phyloP scores from a whole-genome alignment of 1,140 invertebrate species.

The Drosophila varians region DNA sequence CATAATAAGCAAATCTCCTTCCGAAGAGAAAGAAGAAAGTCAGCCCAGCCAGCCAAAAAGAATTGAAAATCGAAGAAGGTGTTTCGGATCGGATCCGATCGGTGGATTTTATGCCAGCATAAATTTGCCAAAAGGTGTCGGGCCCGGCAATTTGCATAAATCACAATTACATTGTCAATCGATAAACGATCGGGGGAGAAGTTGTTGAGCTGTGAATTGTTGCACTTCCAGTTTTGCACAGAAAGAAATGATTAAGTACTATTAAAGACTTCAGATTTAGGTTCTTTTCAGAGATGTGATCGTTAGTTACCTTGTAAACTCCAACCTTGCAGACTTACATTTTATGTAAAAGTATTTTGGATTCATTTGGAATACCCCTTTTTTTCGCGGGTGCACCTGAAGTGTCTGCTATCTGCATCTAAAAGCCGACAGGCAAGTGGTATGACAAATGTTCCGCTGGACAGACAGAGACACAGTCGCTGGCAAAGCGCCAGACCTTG shows the following conservation, averaged over 20 bases:
- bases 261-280: background rate
- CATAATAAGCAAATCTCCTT: conserved; percentile 52
- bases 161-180: conserved; percentile 78
- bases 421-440: conserved; percentile 36
- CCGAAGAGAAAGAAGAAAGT: conserved; percentile 53
- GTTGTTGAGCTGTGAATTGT: conserved; percentile 23
- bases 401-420: conserved; percentile 24
- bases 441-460: conserved; percentile 60
- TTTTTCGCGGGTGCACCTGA: conserved; percentile 13
- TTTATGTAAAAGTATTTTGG: too few species aligned
- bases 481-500: conserved; percentile 61
- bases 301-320: too few species aligned
- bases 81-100: background rate
- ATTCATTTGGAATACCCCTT: background rate
- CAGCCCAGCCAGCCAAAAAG: background rate
- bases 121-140: conserved; percentile 59
- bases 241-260: background rate
- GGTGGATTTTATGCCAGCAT: conserved; percentile 18
- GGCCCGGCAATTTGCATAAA: conserved; percentile 71
- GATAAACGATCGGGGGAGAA: conserved; percentile 66
- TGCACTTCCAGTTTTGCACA: conserved; percentile 7
- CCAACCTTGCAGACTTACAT: too few species aligned
- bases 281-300: too few species aligned
- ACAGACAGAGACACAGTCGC: conserved; percentile 1
- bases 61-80: conserved; percentile 11